phyloP scores from a whole-genome alignment of 1,140 invertebrate species.

The Eumeta japonica region DNA sequence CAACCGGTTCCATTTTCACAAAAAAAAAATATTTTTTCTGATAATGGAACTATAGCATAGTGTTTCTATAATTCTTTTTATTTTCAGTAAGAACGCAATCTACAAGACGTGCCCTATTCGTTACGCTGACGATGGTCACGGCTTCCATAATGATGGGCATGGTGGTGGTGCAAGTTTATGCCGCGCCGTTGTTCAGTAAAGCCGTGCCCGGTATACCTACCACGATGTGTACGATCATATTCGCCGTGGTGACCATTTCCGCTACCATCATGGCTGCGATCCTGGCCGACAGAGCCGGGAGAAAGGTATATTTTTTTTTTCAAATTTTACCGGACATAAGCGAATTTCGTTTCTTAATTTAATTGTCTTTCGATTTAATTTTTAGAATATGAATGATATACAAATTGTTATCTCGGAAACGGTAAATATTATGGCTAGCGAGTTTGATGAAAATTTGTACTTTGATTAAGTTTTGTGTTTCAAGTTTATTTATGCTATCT shows the following conservation, averaged over 20 bases:
- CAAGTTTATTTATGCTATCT: too few species aligned
- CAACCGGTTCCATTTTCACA: too few species aligned
- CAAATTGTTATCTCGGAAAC: conserved; percentile 1
- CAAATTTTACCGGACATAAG: neutral
- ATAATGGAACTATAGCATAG: too few species aligned
- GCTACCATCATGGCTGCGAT: conserved; percentile 19
- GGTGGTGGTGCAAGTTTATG: conserved; percentile 28
- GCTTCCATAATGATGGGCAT: conserved; percentile 25
- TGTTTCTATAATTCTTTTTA: too few species aligned
- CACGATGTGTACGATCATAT: conserved; percentile 26
- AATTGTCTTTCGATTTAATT: neutral
- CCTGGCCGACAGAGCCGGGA: conserved; percentile 23
- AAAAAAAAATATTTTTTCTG: too few species aligned
- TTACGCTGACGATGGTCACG: conserved; percentile 16
- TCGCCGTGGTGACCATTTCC: conserved; percentile 19
- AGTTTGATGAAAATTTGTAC: too few species aligned
- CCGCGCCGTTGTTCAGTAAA: conserved; percentile 21
- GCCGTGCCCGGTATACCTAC: conserved; percentile 27
- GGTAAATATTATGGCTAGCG: too few species aligned
- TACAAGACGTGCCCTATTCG: conserved; percentile 13
- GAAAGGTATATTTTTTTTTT: conserved; percentile 16
- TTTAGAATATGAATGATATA: neutral
- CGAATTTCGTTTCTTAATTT: neutral
- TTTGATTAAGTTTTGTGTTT: too few species aligned
- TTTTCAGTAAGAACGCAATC: conserved; percentile 29